Percentiles rank a stretch among this genome's conserved stretches.
These are phyloP conservation scores for Anguilla anguilla DNA, from an alignment of 2,797 vertebrate species.

Conservation along the genomic window DNA sequence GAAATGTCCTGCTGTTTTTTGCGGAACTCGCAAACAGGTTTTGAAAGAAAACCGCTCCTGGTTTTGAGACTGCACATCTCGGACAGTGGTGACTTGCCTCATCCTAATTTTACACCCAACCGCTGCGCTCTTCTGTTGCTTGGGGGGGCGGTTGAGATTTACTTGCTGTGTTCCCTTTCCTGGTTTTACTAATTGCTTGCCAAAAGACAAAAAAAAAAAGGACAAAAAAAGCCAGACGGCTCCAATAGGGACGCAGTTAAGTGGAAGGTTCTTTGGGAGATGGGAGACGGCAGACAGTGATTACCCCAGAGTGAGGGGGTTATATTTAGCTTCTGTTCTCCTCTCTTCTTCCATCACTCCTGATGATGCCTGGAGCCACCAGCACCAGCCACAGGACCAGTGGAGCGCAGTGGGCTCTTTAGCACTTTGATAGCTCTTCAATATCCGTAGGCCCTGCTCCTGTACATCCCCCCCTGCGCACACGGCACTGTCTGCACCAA, in stretches of 20 bases:
- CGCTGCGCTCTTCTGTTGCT: neutral
- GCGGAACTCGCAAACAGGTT: neutral
- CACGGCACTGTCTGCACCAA: neutral
- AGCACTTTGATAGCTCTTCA: neutral
- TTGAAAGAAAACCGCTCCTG: neutral
- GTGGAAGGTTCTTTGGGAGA: neutral
- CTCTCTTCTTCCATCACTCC: neutral
- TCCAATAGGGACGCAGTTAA: conserved; percentile 6
- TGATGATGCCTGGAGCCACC: neutral
- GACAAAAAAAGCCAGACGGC: neutral
- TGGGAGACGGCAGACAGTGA: neutral
- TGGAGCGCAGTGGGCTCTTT: neutral
- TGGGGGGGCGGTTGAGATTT: neutral
- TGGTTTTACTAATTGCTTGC: neutral
- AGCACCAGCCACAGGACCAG: neutral
- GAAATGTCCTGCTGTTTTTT: neutral
- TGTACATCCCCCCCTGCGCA: neutral
- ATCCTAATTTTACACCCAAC: neutral
- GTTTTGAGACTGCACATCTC: neutral
- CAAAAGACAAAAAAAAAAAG: neutral
- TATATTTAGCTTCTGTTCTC: neutral
- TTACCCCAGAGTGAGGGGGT: conserved; percentile 14
- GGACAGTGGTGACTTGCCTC: neutral
- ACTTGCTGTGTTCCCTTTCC: neutral
- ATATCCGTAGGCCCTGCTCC: neutral